Evolutionary conservation across 2,113 vertebrate species (phyloP).

Genomic region (Notarius lentiginosus): DNA sequence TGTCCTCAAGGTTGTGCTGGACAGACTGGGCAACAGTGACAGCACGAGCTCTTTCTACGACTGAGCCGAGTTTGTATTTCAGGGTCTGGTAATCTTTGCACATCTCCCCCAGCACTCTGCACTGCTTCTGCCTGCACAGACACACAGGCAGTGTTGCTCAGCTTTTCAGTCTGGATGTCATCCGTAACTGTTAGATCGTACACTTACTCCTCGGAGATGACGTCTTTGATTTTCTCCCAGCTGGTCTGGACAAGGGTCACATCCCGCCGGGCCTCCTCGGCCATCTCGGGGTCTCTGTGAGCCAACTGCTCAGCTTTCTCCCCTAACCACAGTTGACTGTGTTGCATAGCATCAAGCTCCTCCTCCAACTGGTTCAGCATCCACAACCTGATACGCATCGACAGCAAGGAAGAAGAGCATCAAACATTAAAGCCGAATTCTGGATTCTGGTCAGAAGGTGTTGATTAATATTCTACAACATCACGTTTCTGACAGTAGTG

Average conservation of each 20-base stretch:
- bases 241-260: slow-evolving; percentile 77
- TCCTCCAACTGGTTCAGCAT: slow-evolving; percentile 90
- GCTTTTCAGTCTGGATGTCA: neutral
- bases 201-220: slow-evolving; percentile 84
- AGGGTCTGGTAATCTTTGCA: slow-evolving; percentile 82
- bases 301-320: slow-evolving; percentile 89
- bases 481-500: neutral
- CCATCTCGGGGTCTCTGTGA: slow-evolving; percentile 80
- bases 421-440: neutral
- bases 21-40: slow-evolving; percentile 75
- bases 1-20: slow-evolving; percentile 82
- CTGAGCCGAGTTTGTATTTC: slow-evolving; percentile 74
- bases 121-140: slow-evolving; percentile 83
- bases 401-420: neutral
- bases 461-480: neutral
- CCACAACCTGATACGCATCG: slow-evolving; percentile 76
- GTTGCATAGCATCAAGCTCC: slow-evolving; percentile 86
- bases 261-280: slow-evolving; percentile 79
- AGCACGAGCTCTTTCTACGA: slow-evolving; percentile 77
- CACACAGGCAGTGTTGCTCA: neutral
- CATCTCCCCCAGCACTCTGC: slow-evolving; percentile 77
- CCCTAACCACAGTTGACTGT: slow-evolving; percentile 88
- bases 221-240: slow-evolving; percentile 81
- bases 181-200: neutral
- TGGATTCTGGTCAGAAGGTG: neutral